Evolutionary conservation across 2,888 invertebrate genomes (phyloP).

Genomic region (Alviniconcha strummeri): DNA sequence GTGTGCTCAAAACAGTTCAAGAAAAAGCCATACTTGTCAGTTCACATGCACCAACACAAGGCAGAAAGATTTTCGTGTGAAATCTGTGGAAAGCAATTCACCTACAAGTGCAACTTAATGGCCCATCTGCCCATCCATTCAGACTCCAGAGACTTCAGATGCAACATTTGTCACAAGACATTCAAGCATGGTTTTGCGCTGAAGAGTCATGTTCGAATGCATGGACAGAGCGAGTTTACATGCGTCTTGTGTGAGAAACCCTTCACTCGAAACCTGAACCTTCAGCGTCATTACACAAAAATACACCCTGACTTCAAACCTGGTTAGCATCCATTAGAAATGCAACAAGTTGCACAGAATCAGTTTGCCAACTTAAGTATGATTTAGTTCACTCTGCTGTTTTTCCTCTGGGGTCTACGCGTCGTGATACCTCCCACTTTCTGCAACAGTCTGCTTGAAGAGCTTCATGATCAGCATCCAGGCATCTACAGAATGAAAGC

Average conservation of each 20-base stretch:
- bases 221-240: not conserved
- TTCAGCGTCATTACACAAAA: not conserved
- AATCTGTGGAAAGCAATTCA: slow-evolving; percentile 20
- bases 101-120: slow-evolving; percentile 11
- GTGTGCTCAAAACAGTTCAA: no score
- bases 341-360: no score
- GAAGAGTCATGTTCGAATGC: not conserved
- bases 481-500: no score
- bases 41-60: not conserved
- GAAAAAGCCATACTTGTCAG: no score
- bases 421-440: no score
- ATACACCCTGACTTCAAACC: not conserved
- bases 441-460: no score
- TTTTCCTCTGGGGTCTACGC: no score
- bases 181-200: not conserved
- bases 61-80: not conserved
- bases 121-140: not conserved
- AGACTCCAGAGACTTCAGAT: not conserved
- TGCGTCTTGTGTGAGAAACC: not conserved
- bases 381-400: no score
- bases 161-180: not conserved
- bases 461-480: no score
- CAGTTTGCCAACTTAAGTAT: no score
- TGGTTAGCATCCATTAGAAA: no score
- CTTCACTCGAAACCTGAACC: not conserved